Percentiles rank a stretch among this genome's conserved stretches.
Conservation (phyloP, 1,140 invertebrate genomes). For the Cepaea nemoralis region DNA sequence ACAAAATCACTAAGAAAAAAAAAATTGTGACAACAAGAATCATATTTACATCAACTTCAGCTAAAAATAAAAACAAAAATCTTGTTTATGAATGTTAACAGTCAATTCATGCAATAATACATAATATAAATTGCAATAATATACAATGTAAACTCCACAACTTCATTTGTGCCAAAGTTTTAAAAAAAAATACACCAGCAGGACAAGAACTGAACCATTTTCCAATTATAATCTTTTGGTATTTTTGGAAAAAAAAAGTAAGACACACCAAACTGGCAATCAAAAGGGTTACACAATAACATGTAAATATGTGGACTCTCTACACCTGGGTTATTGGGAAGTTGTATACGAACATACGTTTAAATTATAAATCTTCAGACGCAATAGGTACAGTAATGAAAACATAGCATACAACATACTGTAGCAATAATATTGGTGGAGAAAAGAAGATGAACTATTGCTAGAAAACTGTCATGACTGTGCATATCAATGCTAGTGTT, state of each 20-base stretch:
- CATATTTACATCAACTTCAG: background rate
- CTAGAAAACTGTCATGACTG: too few species aligned
- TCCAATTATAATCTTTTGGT: background rate
- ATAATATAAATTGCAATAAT: too few species aligned
- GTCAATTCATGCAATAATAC: background rate
- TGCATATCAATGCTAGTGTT: too few species aligned
- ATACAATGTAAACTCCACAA: background rate
- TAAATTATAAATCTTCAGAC: background rate
- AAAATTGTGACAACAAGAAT: background rate
- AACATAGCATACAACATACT: background rate
- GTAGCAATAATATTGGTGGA: background rate
- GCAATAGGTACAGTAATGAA: background rate
- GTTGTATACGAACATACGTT: background rate
- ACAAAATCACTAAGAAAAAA: too few species aligned
- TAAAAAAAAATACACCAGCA: background rate
- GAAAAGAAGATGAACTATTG: too few species aligned
- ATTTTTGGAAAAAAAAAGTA: too few species aligned
- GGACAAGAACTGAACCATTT: background rate
- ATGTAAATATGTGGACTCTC: background rate
- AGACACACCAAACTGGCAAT: too few species aligned
- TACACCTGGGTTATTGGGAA: conserved; percentile 6
- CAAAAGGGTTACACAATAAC: too few species aligned
- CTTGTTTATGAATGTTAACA: conserved; percentile 3
- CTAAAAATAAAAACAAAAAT: background rate
- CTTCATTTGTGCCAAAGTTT: background rate